Conservation (phyloP, 2,113 vertebrate genomes). For the Pygathrix nemaeus region DNA sequence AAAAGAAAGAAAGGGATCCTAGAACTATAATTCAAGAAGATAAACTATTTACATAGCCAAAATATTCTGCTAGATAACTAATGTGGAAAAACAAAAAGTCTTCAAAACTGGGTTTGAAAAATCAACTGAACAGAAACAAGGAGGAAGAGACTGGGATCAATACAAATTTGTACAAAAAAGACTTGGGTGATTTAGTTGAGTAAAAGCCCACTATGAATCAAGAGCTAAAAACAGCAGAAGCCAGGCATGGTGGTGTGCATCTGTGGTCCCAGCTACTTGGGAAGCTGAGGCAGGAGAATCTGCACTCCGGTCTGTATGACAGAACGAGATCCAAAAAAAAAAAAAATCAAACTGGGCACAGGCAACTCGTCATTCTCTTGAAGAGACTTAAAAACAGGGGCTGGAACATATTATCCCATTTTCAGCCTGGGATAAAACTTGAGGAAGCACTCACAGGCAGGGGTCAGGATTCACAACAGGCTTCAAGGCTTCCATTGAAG, state of each 20-base stretch:
- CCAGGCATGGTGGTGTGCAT: too few relatives aligned
- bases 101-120: constrained; percentile 4
- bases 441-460: neutral
- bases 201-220: neutral
- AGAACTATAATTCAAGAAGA: constrained; percentile 8
- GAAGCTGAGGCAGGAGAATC: too few relatives aligned
- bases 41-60: neutral
- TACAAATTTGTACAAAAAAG: neutral
- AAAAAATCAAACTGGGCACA: neutral
- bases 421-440: neutral
- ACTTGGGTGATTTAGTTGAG: neutral
- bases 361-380: neutral
- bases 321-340: too few relatives aligned
- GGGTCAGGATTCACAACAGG: neutral
- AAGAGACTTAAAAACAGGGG: neutral
- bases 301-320: too few relatives aligned
- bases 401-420: neutral
- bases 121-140: neutral
- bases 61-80: neutral
- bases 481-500: neutral
- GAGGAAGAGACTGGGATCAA: neutral
- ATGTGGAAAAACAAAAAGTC: neutral
- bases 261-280: too few relatives aligned
- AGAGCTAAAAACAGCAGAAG: neutral
- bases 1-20: too few relatives aligned